Conservation (phyloP, 1,140 invertebrate genomes). For the Pogonus chalceus region DNA sequence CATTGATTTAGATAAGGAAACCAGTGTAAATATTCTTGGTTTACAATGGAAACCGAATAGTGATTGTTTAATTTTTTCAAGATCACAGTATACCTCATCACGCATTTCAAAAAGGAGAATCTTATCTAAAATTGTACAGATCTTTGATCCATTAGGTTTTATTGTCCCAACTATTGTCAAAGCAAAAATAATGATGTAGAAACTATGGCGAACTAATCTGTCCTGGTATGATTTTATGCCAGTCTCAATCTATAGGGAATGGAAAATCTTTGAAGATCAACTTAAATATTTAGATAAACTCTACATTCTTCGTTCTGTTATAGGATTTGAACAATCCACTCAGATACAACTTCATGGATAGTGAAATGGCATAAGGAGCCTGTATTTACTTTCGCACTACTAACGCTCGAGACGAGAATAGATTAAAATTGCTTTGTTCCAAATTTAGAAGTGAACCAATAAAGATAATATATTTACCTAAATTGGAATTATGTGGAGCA, state of each 20-base stretch:
- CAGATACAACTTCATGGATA: not conserved
- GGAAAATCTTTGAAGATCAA: not conserved
- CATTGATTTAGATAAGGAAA: not conserved
- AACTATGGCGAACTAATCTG: too few species aligned
- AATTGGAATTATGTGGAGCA: not conserved
- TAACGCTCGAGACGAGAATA: not conserved
- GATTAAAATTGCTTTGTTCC: not conserved
- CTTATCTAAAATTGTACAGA: too few species aligned
- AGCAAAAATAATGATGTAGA: too few species aligned
- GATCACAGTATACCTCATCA: too few species aligned
- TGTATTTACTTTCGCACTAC: not conserved
- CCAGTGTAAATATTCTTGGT: not conserved
- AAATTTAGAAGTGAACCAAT: not conserved
- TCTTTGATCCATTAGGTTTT: too few species aligned
- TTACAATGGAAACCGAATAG: not conserved
- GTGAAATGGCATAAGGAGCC: not conserved
- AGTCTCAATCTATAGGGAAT: not conserved
- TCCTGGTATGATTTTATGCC: not conserved
- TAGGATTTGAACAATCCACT: not conserved
- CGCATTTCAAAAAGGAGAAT: too few species aligned
- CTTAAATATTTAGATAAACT: not conserved
- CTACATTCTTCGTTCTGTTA: not conserved
- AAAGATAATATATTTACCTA: not conserved
- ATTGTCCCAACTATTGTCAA: too few species aligned
- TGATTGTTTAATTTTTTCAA: slow-evolving; percentile 1